A percentile compares a stretch with the other conserved stretches of the same genome.
These are phyloP conservation scores for Xestia rhomboidea DNA, from an alignment of 2,888 invertebrate species.

Conservation along the genomic window DNA sequence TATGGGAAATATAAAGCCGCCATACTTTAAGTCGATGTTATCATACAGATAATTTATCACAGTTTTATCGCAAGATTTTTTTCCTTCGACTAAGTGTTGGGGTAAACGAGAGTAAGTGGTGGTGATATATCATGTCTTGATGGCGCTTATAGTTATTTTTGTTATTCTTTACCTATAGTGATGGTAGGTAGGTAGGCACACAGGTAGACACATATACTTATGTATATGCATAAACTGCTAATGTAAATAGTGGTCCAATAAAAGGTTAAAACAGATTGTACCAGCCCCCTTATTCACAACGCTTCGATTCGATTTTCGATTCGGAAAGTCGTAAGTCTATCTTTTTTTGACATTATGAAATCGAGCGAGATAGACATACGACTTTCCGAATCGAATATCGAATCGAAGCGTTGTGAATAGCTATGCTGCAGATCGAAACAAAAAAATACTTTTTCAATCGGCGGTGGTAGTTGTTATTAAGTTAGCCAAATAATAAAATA, in stretches of 20 bases:
- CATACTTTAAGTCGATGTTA: slow-evolving; percentile 81
- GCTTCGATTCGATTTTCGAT: no score
- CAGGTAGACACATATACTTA: neutral
- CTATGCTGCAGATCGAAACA: no score
- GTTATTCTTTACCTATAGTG: slow-evolving; percentile 21
- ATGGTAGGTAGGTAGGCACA: neutral
- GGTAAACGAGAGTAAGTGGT: slow-evolving; percentile 71
- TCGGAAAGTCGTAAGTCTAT: no score
- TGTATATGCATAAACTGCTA: neutral
- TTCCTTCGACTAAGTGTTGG: slow-evolving; percentile 73
- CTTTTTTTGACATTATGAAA: no score
- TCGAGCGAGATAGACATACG: no score
- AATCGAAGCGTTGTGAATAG: no score
- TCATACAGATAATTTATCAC: slow-evolving; percentile 86
- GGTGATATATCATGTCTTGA: slow-evolving; percentile 71
- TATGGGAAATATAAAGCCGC: slow-evolving; percentile 71
- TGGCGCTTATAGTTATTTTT: slow-evolving; percentile 54
- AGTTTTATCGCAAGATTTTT: slow-evolving; percentile 81
- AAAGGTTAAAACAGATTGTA: neutral
- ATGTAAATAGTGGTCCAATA: neutral
- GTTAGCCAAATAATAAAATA: neutral
- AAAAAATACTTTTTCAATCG: no score
- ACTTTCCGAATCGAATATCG: no score
- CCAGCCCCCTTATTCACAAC: no score
- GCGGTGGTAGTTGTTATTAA: no score